Evolutionary conservation across 2,888 invertebrate genomes (phyloP), one percentile per base, ranked within the genome.

Genomic region (Campopleginae sp.): DNA sequence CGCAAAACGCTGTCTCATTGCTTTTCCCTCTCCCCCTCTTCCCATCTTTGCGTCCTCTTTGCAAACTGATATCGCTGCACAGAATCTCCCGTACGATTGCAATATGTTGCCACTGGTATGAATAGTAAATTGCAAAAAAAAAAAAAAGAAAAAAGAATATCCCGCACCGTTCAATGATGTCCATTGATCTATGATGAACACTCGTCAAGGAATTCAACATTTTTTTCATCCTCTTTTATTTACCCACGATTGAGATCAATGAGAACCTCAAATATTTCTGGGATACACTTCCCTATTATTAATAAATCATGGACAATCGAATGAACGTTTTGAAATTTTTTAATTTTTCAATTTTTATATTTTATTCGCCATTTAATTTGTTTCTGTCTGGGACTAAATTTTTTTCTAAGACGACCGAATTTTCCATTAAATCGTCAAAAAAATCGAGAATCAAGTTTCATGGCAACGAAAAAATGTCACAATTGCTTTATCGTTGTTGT

Each of bases 1-100:
- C 84, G 75, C 82, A 80, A 71, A 83, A 84, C 82, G 63, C 76
- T 82, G 66, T 89, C 91, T 84, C 93, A 92, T 54, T 92, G 88
- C 78, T 89, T 82, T 80, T 89, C 27, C 51, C 19, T 70, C 63
- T 42, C 48, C 70, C 72, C 80, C 63, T 71, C 48, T 68, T 85
- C 70, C 44, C 90, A 58, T 89, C 42, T 75, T 90, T 77, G 23
- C 71, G 33, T 61, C 38, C 48, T 68, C 75, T 71, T 54, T 61
- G 71, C 66, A 54, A 70, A 54, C 42, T 71, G 48, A 14, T 46
- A 58, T 78, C 65, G 44, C 61, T 19, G 46, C 33, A 46, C 27
- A 65, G n/a, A 31, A 61, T 80, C 54, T 54, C 54, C 33, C 54
- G 8, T 80, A 61, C 19, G 33, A 61, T 42, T 44, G 63, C 31